Evolutionary conservation across 1,140 invertebrate genomes (phyloP).

Genomic region (Samia ricini): DNA sequence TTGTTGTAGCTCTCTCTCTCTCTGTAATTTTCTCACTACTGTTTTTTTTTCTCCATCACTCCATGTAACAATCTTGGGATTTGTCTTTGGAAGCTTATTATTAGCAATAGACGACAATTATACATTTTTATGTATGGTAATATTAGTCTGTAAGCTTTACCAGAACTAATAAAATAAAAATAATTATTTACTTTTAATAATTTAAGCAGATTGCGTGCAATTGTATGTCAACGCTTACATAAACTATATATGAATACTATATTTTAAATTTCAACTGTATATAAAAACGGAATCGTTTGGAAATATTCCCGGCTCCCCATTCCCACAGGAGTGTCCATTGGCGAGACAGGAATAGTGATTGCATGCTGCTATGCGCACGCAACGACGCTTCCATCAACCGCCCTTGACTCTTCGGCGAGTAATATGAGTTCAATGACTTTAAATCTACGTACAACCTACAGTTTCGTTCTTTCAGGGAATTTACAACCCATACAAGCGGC

Average conservation of each 20-base stretch:
- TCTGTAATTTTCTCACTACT: too few species aligned
- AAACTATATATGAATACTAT: not conserved
- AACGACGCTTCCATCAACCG: slow-evolving; percentile 32
- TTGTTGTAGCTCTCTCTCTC: too few species aligned
- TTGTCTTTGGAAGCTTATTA: too few species aligned
- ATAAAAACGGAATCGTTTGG: not conserved
- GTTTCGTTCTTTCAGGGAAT: not conserved
- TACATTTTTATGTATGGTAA: too few species aligned
- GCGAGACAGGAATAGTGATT: slow-evolving; percentile 23
- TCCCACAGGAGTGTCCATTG: slow-evolving; percentile 28
- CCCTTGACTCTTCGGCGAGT: slow-evolving; percentile 48
- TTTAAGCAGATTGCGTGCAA: too few species aligned
- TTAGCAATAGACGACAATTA: too few species aligned
- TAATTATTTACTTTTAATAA: too few species aligned
- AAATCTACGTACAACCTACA: not conserved
- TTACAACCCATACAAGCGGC: not conserved
- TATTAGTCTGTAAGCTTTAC: too few species aligned
- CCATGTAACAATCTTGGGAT: too few species aligned
- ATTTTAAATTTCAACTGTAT: not conserved
- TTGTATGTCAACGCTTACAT: not conserved
- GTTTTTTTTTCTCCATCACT: too few species aligned
- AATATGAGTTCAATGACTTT: slow-evolving; percentile 53
- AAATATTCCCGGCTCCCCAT: slow-evolving; percentile 10
- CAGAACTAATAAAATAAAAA: too few species aligned
- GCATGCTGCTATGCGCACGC: slow-evolving; percentile 45